Base-by-base conservation (phyloP, 2,797 vertebrate species). In the Pipistrellus pygmaeus region DNA sequence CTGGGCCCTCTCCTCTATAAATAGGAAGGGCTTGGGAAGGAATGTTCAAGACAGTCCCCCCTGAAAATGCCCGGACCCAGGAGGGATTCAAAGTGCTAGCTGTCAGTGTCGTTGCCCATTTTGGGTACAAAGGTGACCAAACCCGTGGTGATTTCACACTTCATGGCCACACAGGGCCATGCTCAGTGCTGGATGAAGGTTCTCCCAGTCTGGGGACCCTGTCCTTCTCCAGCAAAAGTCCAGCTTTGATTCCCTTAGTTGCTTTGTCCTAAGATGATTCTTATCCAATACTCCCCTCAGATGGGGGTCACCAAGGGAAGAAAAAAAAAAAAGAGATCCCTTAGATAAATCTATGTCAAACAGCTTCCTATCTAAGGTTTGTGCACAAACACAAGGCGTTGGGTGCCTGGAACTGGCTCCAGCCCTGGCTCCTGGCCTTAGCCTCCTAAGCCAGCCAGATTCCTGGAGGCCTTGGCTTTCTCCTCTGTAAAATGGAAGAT, bases 81-180 rank as follows among this genome's bases (percentile, higher is more conserved):
- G 2, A 82, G 62, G 48, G 32, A 21, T 20, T 62, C n/a, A 30
- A n/a, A 51, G 62, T 32, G 9, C 48, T 10, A 11, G 41, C 41
- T 46, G 2, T 72, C 15, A 15, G 64, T 73, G 13, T 46, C 0
- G 12, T 53, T 38, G 4, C 41, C 48, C 51, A 46, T 3, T 2
- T 5, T 6, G 21, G 32, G n/a, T 5, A 6, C 75, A 76, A 48
- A 66, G 8, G 14, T 20, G 27, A 51, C n/a, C 68, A 13, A 30
- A 10, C 3, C 7, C 4, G 3, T 0, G 32, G 20, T 0, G 1
- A 78, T 25, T 44, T 75, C 20, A 17, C 6, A 14, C 32, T 17
- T 18, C 14, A 8, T 2, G 17, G 17, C 38, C 23, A 38, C 2
- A 2, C 5, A 57, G 3, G 30, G 21, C 53, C n/a, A 38, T 6